Base-by-base conservation (phyloP, 1,140 invertebrate species). In the Drosophila eugracilis region DNA sequence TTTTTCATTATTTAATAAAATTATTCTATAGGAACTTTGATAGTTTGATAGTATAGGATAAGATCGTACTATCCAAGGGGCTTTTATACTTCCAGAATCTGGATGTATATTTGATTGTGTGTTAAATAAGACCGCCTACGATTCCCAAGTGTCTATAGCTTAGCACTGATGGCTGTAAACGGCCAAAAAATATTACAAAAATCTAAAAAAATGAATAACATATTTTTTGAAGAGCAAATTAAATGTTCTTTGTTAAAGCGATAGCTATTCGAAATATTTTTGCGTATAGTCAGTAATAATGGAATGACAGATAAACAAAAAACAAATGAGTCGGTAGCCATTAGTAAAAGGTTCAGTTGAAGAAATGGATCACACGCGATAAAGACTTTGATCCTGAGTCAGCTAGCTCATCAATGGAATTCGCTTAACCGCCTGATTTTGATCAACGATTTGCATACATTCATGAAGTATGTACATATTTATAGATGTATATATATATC, bases 371-470 rank as follows among this genome's bases (percentile, higher is more conserved):
- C 37, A 41, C 37, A 1, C 9, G 37, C 37, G 42, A 45, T 45
- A 45, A 44, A 45, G 42, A 26, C 12, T n/a, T 12, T 12, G 41
- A 42, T 42, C 41, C 42, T 45, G 42, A 45, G 42, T 45, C 42
- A 45, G 22, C n/a, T 14, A 3, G 5, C 12, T 22, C 42, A 9
- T 9, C 34, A 26, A 7, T 32, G 12, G 39, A 22, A 5, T 42
- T 42, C 19, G 42, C 22, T 44, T 14, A n/a, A 47, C 44, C 14
- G 24, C 24, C 24, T n/a, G 44, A n/a, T 15, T 34, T 58, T 22
- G 21, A 55, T 28, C 45, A 26, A 26, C 14, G n/a, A n/a, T 36
- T 34, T 24, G 21, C 42, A 32, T 32, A 12, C 30, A 32, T 32
- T 3, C 30, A 32, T 32, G 30, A 12, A 32, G 7, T 26, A 26